Base-by-base conservation (phyloP, 2,113 vertebrate genomes). In the Eira barbara region DNA sequence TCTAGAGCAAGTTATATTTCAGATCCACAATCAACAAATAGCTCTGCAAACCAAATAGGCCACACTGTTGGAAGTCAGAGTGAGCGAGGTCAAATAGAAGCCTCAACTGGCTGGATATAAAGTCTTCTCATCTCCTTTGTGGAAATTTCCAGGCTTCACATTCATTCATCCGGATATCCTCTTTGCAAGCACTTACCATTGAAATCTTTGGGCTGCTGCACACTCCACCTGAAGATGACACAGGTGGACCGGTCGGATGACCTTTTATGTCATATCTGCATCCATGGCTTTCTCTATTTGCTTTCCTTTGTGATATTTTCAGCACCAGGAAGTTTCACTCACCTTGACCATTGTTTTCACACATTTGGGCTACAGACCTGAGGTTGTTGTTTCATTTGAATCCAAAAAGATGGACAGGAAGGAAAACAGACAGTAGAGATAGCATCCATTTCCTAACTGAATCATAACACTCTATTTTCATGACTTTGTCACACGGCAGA, bases 281-380 rank as follows among this genome's bases (percentile, higher is more conserved):
- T 92, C 85, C 83, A 76, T 10, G 18, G 6, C 87, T 96, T 95
- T 97, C 23, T 89, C 96, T 95, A 4, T 97, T 98, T 98, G 89
- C 95, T 96, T 97, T 98, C 71, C 93, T 97, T 89, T 94, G 91
- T 97, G 97, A 5, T 98, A 94, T 96, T 98, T 97, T 97, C 96
- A 98, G 96, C 95, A 94, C 13, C 93, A 98, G 98, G 98, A 99
- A 98, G 87, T 96, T 89, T 99, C 98, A 98, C 98, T 98, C 98
- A 98, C 98, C 97, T 98, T 95, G 78, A 73, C 98, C 92, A 98
- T 98, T 99, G 98, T 99, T 98, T 98, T 97, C 25, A 14, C 93
- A 63, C 94, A 49, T 97, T 97, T 95, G 97, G 85, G 91, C 96
- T 97, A 96, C 29, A 97, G 96, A 96, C 97, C 93, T 78, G 36